A percentile compares a stretch with the other conserved stretches of the same genome.
phyloP scores from a whole-genome alignment of 2,888 invertebrate species.

The Plemyria rubiginata region DNA sequence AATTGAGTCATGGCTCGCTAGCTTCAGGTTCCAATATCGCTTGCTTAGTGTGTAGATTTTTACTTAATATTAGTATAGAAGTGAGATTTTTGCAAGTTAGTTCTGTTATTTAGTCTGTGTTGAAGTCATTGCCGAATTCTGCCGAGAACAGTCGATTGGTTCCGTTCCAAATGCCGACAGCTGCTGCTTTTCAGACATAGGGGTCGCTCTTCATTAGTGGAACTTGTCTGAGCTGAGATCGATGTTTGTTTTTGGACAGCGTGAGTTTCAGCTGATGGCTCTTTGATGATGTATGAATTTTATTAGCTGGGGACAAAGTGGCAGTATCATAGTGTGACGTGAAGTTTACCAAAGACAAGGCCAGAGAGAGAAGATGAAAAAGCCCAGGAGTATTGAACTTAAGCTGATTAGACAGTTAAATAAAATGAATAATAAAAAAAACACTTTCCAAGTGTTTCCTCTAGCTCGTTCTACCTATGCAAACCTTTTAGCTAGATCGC shows the following conservation, averaged over 20 bases:
- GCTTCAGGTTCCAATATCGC: conserved; percentile 11
- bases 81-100: not conserved
- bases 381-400: not conserved
- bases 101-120: conserved; percentile 32
- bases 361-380: too few species aligned
- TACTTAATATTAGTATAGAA: not conserved
- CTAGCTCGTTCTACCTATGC: too few species aligned
- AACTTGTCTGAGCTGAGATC: conserved; percentile 82
- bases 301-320: conserved; percentile 48
- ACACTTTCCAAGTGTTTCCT: too few species aligned
- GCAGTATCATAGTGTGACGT: conserved; percentile 15
- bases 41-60: not conserved
- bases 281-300: conserved; percentile 76
- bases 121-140: conserved; percentile 66
- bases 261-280: conserved; percentile 71
- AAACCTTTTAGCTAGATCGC: too few species aligned
- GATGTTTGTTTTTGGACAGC: conserved; percentile 83
- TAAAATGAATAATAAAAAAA: not conserved
- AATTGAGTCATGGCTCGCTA: not conserved
- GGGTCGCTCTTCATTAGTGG: conserved; percentile 82
- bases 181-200: conserved; percentile 81
- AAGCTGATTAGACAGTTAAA: not conserved
- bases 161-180: conserved; percentile 81
- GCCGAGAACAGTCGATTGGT: conserved; percentile 73
- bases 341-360: too few species aligned